These are phyloP conservation scores for Andrena bicolor DNA, from an alignment of 2,888 invertebrate genomes.

Conservation along the genomic window DNA sequence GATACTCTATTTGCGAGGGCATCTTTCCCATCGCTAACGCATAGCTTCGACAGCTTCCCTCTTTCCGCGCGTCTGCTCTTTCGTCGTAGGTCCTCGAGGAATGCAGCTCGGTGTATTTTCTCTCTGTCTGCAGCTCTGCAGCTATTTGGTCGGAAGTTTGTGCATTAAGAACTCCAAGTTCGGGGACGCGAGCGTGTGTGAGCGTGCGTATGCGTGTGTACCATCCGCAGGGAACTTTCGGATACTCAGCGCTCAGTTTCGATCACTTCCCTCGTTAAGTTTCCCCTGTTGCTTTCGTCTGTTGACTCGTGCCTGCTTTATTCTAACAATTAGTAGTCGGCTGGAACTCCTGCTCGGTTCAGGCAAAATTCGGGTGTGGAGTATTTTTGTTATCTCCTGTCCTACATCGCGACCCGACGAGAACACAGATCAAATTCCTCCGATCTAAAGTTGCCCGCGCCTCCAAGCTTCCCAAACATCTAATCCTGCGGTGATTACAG, in stretches of 20 bases:
- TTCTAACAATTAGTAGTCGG: slow-evolving; percentile 11
- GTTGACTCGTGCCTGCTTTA: slow-evolving; percentile 2
- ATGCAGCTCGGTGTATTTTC: slow-evolving; percentile 57
- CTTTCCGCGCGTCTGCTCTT: background rate
- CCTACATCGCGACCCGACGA: background rate
- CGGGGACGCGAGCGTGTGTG: slow-evolving; percentile 32
- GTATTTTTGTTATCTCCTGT: background rate
- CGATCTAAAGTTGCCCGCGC: background rate
- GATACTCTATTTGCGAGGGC: background rate
- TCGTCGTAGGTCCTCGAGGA: slow-evolving; percentile 41
- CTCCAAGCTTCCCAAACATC: background rate
- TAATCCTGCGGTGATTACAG: background rate
- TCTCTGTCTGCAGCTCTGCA: slow-evolving; percentile 28
- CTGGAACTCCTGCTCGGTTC: background rate
- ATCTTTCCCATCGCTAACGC: slow-evolving; percentile 1
- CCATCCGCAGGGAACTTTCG: slow-evolving; percentile 41
- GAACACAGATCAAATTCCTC: background rate
- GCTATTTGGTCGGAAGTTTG: slow-evolving; percentile 49
- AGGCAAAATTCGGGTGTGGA: background rate
- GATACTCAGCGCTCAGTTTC: slow-evolving; percentile 47
- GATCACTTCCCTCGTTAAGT: slow-evolving; percentile 55
- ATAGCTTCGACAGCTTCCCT: background rate
- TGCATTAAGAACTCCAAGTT: slow-evolving; percentile 57
- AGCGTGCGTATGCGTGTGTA: slow-evolving; percentile 26
- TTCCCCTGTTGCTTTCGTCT: slow-evolving; percentile 43